Evolutionary conservation across 2,797 vertebrate species (phyloP).

Genomic region (Phrynocephalus vlangalii): DNA sequence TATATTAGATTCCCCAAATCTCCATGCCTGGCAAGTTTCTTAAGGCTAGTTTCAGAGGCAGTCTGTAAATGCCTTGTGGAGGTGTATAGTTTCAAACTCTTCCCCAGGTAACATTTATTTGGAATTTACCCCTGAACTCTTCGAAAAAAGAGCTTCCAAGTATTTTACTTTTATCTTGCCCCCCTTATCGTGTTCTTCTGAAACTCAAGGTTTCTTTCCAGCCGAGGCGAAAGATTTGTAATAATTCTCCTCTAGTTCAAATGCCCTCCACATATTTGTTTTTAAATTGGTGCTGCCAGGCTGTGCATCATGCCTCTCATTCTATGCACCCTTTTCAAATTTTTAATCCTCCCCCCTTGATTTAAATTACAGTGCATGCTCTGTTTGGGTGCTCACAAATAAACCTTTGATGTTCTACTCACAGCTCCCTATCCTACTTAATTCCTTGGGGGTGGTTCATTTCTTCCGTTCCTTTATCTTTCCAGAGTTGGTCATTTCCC

Average conservation of each 20-base stretch:
- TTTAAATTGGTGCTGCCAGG: rapidly evolving
- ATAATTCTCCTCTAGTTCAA: background rate
- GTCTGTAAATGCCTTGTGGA: too few relatives aligned
- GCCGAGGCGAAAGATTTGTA: too few relatives aligned
- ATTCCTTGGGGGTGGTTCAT: constrained; percentile 29
- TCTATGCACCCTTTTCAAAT: constrained; percentile 12
- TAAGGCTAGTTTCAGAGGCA: too few relatives aligned
- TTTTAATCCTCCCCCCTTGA: constrained; percentile 41
- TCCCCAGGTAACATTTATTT: too few relatives aligned
- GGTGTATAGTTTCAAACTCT: too few relatives aligned
- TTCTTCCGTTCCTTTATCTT: background rate
- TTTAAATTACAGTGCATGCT: constrained; percentile 6
- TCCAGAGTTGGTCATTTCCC: background rate
- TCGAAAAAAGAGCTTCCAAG: too few relatives aligned
- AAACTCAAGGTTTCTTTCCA: too few relatives aligned
- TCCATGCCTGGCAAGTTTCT: too few relatives aligned
- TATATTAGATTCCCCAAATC: too few relatives aligned
- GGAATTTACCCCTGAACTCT: too few relatives aligned
- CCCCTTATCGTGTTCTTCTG: too few relatives aligned
- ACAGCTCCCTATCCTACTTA: constrained; percentile 50
- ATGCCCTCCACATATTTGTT: background rate
- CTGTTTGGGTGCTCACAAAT: background rate
- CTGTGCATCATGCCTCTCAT: background rate
- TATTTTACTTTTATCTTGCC: too few relatives aligned
- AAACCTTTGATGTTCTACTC: constrained; percentile 13